Percentiles rank a stretch among this genome's conserved stretches.
Conservation (phyloP, 2,888 invertebrate species). For the Dryobota labecula region DNA sequence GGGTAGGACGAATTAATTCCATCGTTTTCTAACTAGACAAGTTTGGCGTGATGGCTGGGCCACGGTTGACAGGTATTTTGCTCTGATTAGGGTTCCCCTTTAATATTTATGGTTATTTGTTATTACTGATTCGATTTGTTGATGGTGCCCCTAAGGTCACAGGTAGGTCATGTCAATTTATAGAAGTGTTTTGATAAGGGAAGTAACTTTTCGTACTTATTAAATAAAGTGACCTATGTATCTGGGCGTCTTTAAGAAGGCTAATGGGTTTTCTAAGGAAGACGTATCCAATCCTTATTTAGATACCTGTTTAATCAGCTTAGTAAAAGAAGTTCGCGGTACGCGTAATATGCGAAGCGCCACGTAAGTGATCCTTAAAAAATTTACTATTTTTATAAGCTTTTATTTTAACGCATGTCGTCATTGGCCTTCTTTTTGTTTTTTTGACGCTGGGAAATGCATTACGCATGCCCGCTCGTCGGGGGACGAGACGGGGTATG, state of each 20-base stretch:
- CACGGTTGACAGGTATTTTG: constrained; percentile 65
- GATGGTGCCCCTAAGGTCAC: constrained; percentile 27
- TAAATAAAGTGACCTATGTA: constrained; percentile 7
- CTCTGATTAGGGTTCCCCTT: constrained; percentile 63
- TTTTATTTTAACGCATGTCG: constrained; percentile 15
- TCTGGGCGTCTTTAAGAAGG: constrained; percentile 8
- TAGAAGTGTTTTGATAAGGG: constrained; percentile 1
- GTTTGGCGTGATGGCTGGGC: constrained; percentile 50
- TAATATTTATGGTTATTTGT: constrained; percentile 60
- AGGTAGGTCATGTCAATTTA: constrained; percentile 23
- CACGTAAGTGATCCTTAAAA: constrained; percentile 7
- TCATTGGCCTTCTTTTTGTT: too few relatives aligned
- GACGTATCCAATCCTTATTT: constrained; percentile 33
- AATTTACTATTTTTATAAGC: constrained; percentile 12
- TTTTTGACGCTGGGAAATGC: too few relatives aligned
- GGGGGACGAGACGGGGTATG: too few relatives aligned
- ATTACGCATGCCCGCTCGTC: too few relatives aligned
- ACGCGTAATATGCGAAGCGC: background rate
- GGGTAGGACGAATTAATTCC: constrained; percentile 56
- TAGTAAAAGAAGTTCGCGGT: constrained; percentile 14
- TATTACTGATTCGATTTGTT: constrained; percentile 55
- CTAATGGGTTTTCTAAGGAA: constrained; percentile 21
- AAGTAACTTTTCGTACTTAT: background rate
- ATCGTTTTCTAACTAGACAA: constrained; percentile 62
- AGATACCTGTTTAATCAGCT: constrained; percentile 22